Evolutionary conservation across 2,113 vertebrate genomes (phyloP).

Genomic region (Tragelaphus strepsiceros): DNA sequence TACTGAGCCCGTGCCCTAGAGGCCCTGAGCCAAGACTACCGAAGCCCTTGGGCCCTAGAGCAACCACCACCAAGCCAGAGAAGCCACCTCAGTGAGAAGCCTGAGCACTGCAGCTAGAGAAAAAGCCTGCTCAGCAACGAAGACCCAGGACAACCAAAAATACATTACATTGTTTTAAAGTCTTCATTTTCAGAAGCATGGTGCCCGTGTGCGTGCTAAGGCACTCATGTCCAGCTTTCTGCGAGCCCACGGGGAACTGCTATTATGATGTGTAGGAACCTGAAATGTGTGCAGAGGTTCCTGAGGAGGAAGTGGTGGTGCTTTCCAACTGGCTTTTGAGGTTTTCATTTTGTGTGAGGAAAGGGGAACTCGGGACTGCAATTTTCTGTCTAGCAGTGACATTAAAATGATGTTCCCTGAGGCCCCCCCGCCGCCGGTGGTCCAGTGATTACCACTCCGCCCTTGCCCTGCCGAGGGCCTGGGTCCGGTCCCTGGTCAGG

Average conservation of each 20-base stretch:
- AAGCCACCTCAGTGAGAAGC: neutral
- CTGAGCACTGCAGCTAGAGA: fast-evolving
- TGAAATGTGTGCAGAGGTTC: neutral
- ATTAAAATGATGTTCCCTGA: neutral
- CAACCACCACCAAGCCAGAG: neutral
- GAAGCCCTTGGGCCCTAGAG: neutral
- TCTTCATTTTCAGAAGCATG: neutral
- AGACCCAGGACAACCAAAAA: neutral
- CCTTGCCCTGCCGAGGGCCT: neutral
- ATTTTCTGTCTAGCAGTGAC: neutral
- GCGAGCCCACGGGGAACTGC: neutral
- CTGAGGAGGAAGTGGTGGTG: neutral
- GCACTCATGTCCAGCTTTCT: neutral
- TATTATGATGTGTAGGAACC: neutral
- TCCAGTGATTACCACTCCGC: neutral
- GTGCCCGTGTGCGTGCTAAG: fast-evolving
- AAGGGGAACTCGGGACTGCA: neutral
- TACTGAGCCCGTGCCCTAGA: neutral
- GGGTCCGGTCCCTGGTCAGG: neutral
- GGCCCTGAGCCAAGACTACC: neutral
- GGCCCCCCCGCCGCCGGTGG: neutral
- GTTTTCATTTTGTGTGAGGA: neutral
- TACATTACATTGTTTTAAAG: fast-evolving
- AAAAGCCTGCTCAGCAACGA: neutral
- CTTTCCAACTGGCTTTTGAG: neutral